Evolutionary conservation across 2,888 invertebrate genomes (phyloP).

Genomic region (Chalcis sispes): DNA sequence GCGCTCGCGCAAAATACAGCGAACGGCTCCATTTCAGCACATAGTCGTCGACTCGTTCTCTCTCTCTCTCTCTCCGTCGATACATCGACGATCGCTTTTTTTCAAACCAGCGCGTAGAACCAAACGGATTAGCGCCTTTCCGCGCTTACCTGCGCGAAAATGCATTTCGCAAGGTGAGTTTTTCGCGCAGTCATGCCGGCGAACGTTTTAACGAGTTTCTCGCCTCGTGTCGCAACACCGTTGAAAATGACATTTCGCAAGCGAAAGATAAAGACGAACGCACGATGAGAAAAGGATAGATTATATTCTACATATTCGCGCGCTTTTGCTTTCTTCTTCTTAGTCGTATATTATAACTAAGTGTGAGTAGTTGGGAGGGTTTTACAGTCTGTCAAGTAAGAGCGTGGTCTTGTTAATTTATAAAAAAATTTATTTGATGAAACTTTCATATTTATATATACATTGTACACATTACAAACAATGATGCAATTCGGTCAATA

Average conservation of each 20-base stretch:
- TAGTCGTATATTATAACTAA: background rate
- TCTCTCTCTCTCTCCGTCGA: background rate
- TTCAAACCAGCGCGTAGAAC: background rate
- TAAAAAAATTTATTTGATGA: too few relatives aligned
- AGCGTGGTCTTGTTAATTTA: too few relatives aligned
- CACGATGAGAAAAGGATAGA: background rate
- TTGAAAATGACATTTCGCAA: slow-evolving; percentile 24
- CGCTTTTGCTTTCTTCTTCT: slow-evolving; percentile 12
- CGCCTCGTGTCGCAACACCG: slow-evolving; percentile 20
- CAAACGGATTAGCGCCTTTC: slow-evolving; percentile 1
- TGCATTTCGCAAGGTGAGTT: slow-evolving; percentile 28
- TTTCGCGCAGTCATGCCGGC: slow-evolving; percentile 9
- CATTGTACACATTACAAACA: too few relatives aligned
- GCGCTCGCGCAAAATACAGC: background rate
- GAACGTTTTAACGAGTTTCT: background rate
- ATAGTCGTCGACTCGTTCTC: background rate
- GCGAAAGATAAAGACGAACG: background rate
- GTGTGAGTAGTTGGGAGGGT: too few relatives aligned
- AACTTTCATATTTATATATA: too few relatives aligned
- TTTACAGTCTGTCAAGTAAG: too few relatives aligned
- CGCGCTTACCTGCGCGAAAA: slow-evolving; percentile 22
- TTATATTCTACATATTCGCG: slow-evolving; percentile 5
- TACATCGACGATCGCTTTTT: background rate
- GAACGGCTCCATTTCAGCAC: background rate
- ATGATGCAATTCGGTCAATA: too few relatives aligned